Evolutionary conservation across 2,797 vertebrate genomes (phyloP).

Genomic region (Sebastes flavidus): DNA sequence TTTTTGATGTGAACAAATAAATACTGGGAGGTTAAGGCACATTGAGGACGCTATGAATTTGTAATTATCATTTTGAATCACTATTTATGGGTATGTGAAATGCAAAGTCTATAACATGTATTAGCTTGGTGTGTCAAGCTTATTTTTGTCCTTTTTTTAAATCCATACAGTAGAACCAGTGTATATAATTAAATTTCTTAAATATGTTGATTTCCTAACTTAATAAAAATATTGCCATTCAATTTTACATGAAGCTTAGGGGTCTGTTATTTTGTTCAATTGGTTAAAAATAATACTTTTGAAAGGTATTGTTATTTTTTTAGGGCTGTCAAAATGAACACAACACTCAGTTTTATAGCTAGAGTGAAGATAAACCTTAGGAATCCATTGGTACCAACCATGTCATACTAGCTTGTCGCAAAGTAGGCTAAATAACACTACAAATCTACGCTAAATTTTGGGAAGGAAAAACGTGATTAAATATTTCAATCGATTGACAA

Average conservation of each 20-base stretch:
- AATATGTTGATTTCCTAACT: conserved; percentile 88
- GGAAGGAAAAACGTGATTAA: no score
- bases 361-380: no score
- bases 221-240: conserved; percentile 83
- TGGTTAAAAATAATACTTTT: neutral
- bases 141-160: conserved; percentile 74
- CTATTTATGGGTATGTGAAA: conserved; percentile 69
- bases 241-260: conserved; percentile 34
- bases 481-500: no score
- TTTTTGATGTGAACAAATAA: conserved; percentile 55
- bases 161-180: conserved; percentile 89
- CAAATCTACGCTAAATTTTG: no score
- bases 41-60: conserved; percentile 57
- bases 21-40: conserved; percentile 49
- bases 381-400: no score
- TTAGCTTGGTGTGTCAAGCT: conserved; percentile 69
- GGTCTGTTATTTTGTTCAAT: neutral
- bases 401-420: no score
- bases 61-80: conserved; percentile 57
- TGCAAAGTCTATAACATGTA: conserved; percentile 48
- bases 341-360: no score
- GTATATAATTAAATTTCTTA: conserved; percentile 83
- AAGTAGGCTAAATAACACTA: no score
- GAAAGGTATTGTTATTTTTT: no score
- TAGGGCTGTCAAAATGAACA: no score